Evolutionary conservation across 2,888 invertebrate genomes (phyloP).

Genomic region (Abrostola tripartita): DNA sequence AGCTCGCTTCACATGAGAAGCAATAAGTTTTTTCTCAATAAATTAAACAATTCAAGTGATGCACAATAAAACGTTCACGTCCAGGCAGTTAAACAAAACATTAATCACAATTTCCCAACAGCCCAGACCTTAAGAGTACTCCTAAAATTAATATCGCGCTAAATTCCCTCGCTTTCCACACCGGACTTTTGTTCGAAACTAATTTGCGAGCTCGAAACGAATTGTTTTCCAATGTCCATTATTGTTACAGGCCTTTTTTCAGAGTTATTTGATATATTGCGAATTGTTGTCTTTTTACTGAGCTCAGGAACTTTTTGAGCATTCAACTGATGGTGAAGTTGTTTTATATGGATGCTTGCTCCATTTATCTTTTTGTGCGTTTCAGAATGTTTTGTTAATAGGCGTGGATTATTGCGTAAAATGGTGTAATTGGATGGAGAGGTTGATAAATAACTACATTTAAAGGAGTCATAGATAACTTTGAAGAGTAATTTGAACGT

Average conservation of each 20-base stretch:
- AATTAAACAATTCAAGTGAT: too few species aligned
- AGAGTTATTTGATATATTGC: constrained; percentile 44
- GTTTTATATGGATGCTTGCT: constrained; percentile 12
- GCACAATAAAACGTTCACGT: background rate
- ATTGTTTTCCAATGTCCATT: constrained; percentile 56
- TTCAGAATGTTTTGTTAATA: constrained; percentile 13
- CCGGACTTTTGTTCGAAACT: constrained; percentile 55
- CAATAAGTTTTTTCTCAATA: too few species aligned
- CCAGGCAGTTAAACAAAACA: constrained; percentile 32
- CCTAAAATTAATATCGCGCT: constrained; percentile 55
- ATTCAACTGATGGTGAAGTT: constrained; percentile 5
- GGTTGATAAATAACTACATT: too few species aligned
- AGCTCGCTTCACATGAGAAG: too few species aligned
- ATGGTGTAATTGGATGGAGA: too few species aligned
- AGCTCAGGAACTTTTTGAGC: constrained; percentile 24
- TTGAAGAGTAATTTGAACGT: too few species aligned
- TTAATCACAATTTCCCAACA: constrained; percentile 44
- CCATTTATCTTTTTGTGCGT: constrained; percentile 25
- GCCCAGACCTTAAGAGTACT: constrained; percentile 37
- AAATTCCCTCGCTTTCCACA: constrained; percentile 39
- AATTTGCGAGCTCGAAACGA: constrained; percentile 56
- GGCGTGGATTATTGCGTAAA: constrained; percentile 27
- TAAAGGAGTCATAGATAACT: too few species aligned
- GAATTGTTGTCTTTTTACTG: constrained; percentile 27
- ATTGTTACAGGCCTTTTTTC: constrained; percentile 34